A percentile compares a stretch with the other conserved stretches of the same genome.
Evolutionary conservation across 2,113 vertebrate species (phyloP).

Genomic region (Spilogale gracilis): DNA sequence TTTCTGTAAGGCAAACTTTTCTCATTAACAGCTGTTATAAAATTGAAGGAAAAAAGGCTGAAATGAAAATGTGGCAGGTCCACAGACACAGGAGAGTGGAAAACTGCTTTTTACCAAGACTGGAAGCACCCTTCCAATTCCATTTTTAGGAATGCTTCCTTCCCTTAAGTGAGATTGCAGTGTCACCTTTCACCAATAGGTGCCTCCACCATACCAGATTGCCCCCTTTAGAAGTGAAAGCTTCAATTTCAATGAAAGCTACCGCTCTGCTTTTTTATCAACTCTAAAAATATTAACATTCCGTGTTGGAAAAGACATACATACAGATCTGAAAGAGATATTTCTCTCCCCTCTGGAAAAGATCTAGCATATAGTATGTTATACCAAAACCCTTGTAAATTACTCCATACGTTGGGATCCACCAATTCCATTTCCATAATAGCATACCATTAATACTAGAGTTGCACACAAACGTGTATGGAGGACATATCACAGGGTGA

Average conservation of each 20-base stretch:
- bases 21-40: neutral
- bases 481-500: neutral
- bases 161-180: neutral
- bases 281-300: neutral
- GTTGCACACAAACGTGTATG: neutral
- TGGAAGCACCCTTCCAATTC: neutral
- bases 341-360: neutral
- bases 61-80: constrained; percentile 1
- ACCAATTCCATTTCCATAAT: neutral
- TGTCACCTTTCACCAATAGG: constrained; percentile 51
- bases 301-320: neutral
- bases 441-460: neutral
- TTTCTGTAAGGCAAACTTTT: constrained; percentile 13
- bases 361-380: neutral
- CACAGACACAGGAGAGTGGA: neutral
- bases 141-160: neutral
- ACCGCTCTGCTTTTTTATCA: neutral
- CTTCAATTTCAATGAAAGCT: neutral
- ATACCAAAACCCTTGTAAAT: neutral
- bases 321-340: neutral
- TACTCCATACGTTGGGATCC: neutral
- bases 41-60: neutral
- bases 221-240: neutral
- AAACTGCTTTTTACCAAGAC: neutral
- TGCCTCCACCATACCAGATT: constrained; percentile 24